Evolutionary conservation across 2,113 vertebrate genomes (phyloP).

Genomic region (Craseonycteris thonglongyai): DNA sequence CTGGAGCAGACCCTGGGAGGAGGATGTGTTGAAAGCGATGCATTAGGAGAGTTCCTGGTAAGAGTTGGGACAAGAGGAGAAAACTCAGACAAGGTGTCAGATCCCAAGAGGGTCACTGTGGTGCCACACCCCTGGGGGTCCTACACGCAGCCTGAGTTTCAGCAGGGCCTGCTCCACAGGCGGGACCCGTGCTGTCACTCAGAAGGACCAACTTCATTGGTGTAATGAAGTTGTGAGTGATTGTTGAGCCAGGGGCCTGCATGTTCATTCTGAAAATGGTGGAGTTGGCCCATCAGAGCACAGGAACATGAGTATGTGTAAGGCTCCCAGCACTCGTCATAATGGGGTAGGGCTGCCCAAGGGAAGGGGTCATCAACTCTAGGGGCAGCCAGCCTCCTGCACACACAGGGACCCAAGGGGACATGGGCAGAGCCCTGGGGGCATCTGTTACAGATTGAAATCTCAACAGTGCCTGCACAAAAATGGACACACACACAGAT

Average conservation of each 20-base stretch:
- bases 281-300: rapidly evolving
- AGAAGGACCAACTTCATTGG: neutral
- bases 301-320: neutral
- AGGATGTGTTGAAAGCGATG: neutral
- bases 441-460: neutral
- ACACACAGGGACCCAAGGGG: neutral
- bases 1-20: neutral
- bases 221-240: too few relatives aligned
- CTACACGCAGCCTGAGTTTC: neutral
- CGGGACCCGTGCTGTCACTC: rapidly evolving
- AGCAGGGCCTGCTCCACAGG: neutral
- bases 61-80: neutral
- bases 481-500: rapidly evolving
- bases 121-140: rapidly evolving
- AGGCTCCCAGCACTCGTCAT: neutral
- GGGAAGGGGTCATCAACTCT: too few relatives aligned
- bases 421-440: neutral
- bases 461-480: neutral
- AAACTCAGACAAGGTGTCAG: neutral
- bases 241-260: neutral
- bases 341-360: neutral
- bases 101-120: neutral
- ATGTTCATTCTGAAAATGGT: neutral
- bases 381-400: neutral
- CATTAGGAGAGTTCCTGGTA: neutral